Evolutionary conservation across 1,140 invertebrate genomes (phyloP).

Genomic region (Probaryconus sp.): DNA sequence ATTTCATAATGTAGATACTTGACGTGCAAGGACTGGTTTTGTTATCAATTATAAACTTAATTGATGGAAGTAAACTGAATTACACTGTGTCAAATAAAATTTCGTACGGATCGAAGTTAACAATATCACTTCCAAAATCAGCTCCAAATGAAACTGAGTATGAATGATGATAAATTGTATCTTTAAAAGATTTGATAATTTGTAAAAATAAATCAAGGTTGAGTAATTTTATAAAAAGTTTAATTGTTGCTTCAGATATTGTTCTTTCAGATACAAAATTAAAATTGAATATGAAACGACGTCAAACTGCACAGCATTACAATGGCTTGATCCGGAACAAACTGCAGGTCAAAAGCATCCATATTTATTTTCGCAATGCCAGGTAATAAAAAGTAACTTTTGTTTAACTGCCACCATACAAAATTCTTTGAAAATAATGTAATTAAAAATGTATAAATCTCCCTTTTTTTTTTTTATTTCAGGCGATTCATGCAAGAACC

Average conservation of each 20-base stretch:
- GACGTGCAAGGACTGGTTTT: conserved; percentile 87
- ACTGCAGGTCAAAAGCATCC: conserved; percentile 92
- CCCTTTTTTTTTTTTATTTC: too few relatives aligned
- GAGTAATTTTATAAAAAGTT: not conserved
- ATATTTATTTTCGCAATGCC: conserved; percentile 95
- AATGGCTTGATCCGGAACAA: conserved; percentile 92
- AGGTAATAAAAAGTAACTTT: conserved; percentile 79
- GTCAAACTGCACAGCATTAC: conserved; percentile 87
- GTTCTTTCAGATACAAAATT: conserved; percentile 81
- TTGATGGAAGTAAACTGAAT: conserved; percentile 80
- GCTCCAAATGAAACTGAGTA: conserved; percentile 59
- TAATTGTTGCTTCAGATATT: conserved; percentile 4
- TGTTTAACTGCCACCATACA: conserved; percentile 28
- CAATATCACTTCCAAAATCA: conserved; percentile 81
- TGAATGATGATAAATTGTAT: not conserved
- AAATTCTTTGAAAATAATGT: conserved; percentile 5
- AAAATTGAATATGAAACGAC: conserved; percentile 87
- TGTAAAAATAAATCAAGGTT: conserved; percentile 8
- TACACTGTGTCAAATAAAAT: conserved; percentile 82
- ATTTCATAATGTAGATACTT: conserved; percentile 81
- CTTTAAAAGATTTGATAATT: too few relatives aligned
- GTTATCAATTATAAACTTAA: conserved; percentile 78
- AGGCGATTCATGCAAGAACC: conserved; percentile 93
- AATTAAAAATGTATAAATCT: too few relatives aligned
- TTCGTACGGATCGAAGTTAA: conserved; percentile 88